A percentile compares a stretch with the other conserved stretches of the same genome.
phyloP scores from a whole-genome alignment of 2,888 invertebrate species.

The Cephus pulcher region DNA sequence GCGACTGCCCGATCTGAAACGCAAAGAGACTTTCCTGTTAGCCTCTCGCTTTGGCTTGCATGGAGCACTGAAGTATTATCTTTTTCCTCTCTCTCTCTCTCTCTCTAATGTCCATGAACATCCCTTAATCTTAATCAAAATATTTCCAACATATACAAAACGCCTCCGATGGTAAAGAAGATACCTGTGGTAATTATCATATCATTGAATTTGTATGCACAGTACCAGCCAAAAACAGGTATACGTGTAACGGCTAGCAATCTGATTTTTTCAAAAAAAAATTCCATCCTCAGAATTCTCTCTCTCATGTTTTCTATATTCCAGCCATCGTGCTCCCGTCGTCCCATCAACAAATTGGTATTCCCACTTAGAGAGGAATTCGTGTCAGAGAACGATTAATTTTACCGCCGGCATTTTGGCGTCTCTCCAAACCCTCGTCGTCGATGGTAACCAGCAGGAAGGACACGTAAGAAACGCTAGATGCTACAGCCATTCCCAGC shows the following conservation, averaged over 20 bases:
- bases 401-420: conserved; percentile 58
- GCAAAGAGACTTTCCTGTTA: conserved; percentile 2
- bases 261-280: too few species aligned
- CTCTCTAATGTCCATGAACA: conserved; percentile 3
- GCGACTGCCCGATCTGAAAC: conserved; percentile 34
- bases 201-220: neutral
- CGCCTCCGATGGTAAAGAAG: neutral
- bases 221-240: too few species aligned
- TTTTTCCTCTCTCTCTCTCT: conserved; percentile 14
- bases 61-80: conserved; percentile 10
- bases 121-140: neutral
- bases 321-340: conserved; percentile 21
- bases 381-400: conserved; percentile 61
- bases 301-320: conserved; percentile 13
- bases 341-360: conserved; percentile 52
- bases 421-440: conserved; percentile 37
- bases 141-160: neutral
- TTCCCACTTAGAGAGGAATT: conserved; percentile 58
- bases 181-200: neutral
- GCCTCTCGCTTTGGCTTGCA: neutral
- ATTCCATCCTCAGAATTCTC: neutral
- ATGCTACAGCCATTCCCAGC: neutral
- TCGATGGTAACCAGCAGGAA: neutral
- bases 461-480: neutral
- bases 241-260: too few species aligned